A percentile compares a stretch with the other conserved stretches of the same genome.
Conservation (phyloP, 2,797 vertebrate species). For the Acrossocheilus wenchowensis region DNA sequence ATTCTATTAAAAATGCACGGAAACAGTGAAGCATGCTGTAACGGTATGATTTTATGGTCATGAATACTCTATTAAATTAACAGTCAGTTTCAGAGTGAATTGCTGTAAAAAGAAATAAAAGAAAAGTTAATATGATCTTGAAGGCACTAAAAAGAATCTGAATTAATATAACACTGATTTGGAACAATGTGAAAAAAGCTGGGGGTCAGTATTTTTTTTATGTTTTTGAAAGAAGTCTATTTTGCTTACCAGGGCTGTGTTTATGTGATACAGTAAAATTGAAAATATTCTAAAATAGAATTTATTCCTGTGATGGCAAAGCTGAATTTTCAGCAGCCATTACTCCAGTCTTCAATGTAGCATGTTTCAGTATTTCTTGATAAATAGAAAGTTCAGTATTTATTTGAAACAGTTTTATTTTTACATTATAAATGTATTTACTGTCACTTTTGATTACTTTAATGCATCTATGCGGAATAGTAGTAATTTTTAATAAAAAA, state of each 20-base stretch:
- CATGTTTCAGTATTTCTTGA: background rate
- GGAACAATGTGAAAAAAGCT: background rate
- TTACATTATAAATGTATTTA: background rate
- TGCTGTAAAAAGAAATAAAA: conserved; percentile 64
- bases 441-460: background rate
- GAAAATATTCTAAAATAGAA: background rate
- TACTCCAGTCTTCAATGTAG: background rate
- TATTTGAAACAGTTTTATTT: background rate
- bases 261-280: background rate
- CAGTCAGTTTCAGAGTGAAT: conserved; percentile 71
- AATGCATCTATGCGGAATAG: background rate
- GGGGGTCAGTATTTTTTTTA: background rate
- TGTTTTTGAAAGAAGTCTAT: background rate
- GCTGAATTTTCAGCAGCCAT: background rate
- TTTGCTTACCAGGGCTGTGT: background rate
- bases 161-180: background rate
- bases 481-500: background rate
- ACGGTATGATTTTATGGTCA: background rate
- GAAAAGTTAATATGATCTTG: conserved; percentile 33
- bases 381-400: background rate
- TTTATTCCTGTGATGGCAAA: background rate
- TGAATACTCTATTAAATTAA: conserved; percentile 49
- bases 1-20: conserved; percentile 9
- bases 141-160: background rate
- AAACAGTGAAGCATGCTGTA: background rate